phyloP scores from a whole-genome alignment of 2,113 vertebrate species.

The Rhadina sibilatrix region DNA sequence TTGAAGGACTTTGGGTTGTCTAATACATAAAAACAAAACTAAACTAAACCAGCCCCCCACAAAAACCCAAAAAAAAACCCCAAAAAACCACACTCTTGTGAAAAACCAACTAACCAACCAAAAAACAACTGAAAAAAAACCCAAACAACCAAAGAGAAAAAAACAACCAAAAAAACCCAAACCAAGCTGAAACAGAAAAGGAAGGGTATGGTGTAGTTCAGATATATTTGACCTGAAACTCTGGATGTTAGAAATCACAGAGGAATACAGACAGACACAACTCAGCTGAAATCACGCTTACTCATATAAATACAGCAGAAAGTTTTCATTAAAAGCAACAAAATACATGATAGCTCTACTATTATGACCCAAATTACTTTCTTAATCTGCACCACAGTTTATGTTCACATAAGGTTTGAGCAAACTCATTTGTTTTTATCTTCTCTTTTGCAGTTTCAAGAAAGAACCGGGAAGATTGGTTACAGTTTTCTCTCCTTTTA shows the following conservation, averaged over 20 bases:
- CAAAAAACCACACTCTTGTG: fast-evolving
- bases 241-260: neutral
- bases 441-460: neutral
- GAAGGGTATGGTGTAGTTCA: neutral
- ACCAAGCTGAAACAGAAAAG: neutral
- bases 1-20: neutral
- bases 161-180: neutral
- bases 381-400: neutral
- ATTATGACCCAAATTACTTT: neutral
- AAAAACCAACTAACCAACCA: neutral
- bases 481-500: conserved; percentile 1
- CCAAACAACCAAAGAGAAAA: too few species aligned
- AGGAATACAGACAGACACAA: neutral
- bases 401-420: neutral
- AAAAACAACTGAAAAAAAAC: neutral
- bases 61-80: neutral
- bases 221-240: neutral
- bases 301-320: neutral
- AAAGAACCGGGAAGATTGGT: neutral
- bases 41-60: neutral
- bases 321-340: neutral
- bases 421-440: neutral
- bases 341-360: neutral
- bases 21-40: neutral
- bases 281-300: neutral